Percentiles rank a stretch among this genome's conserved stretches.
phyloP scores from a whole-genome alignment of 2,113 vertebrate species.

The Pangasianodon hypophthalmus region DNA sequence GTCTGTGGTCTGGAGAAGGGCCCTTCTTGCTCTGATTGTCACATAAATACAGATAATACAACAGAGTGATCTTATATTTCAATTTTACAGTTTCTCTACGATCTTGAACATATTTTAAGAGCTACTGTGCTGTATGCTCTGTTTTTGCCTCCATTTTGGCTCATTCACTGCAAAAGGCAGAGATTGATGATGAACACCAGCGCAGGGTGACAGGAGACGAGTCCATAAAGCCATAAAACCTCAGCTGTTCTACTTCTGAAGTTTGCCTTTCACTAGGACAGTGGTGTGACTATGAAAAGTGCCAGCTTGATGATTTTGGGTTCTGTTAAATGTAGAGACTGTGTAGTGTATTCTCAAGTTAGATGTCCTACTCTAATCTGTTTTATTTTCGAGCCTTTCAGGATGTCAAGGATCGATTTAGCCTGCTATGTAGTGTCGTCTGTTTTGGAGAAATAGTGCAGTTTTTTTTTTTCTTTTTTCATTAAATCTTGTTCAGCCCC shows the following conservation, averaged over 20 bases:
- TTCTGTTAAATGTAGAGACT: constrained; percentile 6
- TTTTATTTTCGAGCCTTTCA: not conserved
- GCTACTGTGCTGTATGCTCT: not conserved
- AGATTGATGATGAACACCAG: constrained; percentile 43
- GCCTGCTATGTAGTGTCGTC: not conserved
- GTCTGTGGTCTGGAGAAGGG: no score
- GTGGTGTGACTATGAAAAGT: constrained; percentile 32
- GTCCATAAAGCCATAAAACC: constrained; percentile 29
- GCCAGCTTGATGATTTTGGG: not conserved
- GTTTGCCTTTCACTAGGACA: constrained; percentile 48
- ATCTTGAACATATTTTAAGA: not conserved
- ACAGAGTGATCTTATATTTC: not conserved
- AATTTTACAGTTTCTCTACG: not conserved
- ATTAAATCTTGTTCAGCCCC: constrained; percentile 19
- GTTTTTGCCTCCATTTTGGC: constrained; percentile 5
- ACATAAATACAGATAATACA: not conserved
- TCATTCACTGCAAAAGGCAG: not conserved
- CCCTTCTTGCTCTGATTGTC: not conserved
- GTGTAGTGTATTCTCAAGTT: not conserved
- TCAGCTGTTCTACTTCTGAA: constrained; percentile 23
- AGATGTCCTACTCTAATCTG: not conserved
- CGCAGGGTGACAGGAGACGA: constrained; percentile 24
- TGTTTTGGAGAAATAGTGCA: not conserved
- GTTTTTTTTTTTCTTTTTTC: not conserved
- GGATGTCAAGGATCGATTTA: not conserved